Evolutionary conservation across 2,113 vertebrate species (phyloP).

Genomic region (Gavialis gangeticus): DNA sequence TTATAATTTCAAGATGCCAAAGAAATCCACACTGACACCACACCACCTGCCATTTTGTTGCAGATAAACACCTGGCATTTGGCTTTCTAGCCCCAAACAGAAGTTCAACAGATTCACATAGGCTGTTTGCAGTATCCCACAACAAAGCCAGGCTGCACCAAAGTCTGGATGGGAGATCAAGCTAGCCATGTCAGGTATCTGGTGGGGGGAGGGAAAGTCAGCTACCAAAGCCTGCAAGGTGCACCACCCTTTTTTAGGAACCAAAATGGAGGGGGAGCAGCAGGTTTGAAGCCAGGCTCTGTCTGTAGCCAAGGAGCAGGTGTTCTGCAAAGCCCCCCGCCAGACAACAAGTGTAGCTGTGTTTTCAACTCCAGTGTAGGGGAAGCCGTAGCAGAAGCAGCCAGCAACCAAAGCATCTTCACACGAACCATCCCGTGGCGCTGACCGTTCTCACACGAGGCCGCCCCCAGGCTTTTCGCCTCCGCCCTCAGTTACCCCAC

Average conservation of each 20-base stretch:
- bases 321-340: too few species aligned
- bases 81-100: background rate
- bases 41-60: background rate
- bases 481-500: too few species aligned
- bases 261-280: background rate
- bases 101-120: background rate
- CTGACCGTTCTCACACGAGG: too few species aligned
- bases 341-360: too few species aligned
- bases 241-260: rapidly evolving
- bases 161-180: background rate
- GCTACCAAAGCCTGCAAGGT: rapidly evolving
- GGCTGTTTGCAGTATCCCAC: background rate
- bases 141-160: background rate
- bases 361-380: too few species aligned
- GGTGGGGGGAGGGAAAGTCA: rapidly evolving
- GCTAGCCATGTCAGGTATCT: background rate
- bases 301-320: too few species aligned
- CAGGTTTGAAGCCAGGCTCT: background rate
- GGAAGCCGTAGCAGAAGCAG: too few species aligned
- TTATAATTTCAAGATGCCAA: background rate
- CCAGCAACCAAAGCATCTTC: too few species aligned
- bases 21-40: rapidly evolving
- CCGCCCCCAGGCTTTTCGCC: too few species aligned
- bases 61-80: background rate
- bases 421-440: too few species aligned